A percentile compares a stretch with the other conserved stretches of the same genome.
Conservation (phyloP, 2,888 invertebrate genomes). For the Hypena proboscidalis region DNA sequence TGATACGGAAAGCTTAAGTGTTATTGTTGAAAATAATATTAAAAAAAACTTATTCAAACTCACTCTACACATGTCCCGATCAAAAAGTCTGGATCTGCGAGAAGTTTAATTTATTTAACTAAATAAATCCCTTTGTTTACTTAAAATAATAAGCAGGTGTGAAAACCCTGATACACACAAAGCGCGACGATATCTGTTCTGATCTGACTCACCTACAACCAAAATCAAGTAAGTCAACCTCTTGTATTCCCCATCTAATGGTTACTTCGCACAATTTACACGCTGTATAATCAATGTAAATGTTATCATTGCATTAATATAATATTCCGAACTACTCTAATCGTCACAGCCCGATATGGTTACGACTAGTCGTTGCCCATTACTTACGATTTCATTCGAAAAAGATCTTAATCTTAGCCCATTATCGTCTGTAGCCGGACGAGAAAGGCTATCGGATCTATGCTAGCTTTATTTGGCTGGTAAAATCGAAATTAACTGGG, state of each 20-base stretch:
- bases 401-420: conserved; percentile 74
- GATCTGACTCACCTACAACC: too few relatives aligned
- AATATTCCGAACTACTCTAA: conserved; percentile 41
- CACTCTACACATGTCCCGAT: too few relatives aligned
- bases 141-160: too few relatives aligned
- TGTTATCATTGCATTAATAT: conserved; percentile 29
- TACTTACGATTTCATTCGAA: conserved; percentile 78
- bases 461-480: conserved; percentile 64
- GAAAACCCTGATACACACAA: too few relatives aligned
- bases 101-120: too few relatives aligned
- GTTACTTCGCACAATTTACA: conserved; percentile 13
- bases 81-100: too few relatives aligned
- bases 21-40: too few relatives aligned
- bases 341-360: conserved; percentile 59
- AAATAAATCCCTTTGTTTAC: too few relatives aligned
- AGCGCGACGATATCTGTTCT: too few relatives aligned
- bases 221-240: background rate
- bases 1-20: too few relatives aligned
- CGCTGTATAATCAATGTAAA: conserved; percentile 20
- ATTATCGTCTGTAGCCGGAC: conserved; percentile 73
- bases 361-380: conserved; percentile 49
- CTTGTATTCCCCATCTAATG: conserved; percentile 12
- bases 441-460: conserved; percentile 74
- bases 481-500: conserved; percentile 61
- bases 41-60: too few relatives aligned